Conservation (phyloP, 92 coral and sea anemone species). For the Epizoanthus rinbou region DNA sequence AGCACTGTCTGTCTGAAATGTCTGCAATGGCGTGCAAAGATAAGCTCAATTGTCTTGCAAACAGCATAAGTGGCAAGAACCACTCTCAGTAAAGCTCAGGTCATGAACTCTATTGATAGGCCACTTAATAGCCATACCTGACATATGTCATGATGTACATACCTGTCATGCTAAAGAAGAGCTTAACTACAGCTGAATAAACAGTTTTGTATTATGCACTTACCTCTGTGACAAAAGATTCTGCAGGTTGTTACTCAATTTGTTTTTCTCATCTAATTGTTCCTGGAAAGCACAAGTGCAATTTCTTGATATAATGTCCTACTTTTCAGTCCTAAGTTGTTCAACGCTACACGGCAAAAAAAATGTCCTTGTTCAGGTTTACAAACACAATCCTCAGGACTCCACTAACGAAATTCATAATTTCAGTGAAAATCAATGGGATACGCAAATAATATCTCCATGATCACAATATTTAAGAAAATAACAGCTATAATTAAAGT, state of each 20-base stretch:
- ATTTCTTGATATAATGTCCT: not conserved
- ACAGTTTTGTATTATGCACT: not conserved
- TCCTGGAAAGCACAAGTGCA: constrained; percentile 52
- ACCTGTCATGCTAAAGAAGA: not conserved
- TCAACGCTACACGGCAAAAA: not conserved
- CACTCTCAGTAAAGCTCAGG: too few species aligned
- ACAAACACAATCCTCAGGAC: not conserved
- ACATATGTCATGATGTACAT: not conserved
- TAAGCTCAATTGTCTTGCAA: too few species aligned
- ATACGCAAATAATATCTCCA: too few species aligned
- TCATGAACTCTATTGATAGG: too few species aligned
- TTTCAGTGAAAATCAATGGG: too few species aligned
- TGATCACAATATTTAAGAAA: too few species aligned
- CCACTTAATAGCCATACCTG: too few species aligned
- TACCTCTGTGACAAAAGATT: constrained; percentile 87
- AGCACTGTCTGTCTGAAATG: too few species aligned
- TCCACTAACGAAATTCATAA: not conserved
- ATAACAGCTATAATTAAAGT: too few species aligned
- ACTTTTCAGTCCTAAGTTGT: too few species aligned
- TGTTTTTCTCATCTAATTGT: constrained; percentile 78
- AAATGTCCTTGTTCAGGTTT: not conserved
- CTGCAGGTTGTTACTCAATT: constrained; percentile 75
- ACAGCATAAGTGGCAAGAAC: too few species aligned
- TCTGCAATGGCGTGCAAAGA: too few species aligned
- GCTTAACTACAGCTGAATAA: not conserved